phyloP scores from a whole-genome alignment of 2,113 vertebrate species.

The Dipodomys ordii region DNA sequence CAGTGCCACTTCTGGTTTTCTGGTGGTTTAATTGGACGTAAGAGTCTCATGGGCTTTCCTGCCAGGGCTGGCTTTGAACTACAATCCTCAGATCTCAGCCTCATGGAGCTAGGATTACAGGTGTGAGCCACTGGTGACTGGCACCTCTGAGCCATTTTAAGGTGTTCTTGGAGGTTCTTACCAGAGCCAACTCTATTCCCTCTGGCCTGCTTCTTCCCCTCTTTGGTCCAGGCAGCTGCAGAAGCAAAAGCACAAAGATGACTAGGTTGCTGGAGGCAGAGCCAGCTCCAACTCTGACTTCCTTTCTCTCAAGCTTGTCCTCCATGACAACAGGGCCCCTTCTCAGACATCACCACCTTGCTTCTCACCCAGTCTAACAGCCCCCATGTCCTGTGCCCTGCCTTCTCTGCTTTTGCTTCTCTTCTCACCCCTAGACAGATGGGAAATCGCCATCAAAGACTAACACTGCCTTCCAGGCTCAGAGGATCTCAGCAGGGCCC shows the following conservation, averaged over 20 bases:
- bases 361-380: neutral
- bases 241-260: neutral
- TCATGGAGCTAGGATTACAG: too few species aligned
- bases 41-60: too few species aligned
- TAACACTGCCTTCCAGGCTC: constrained; percentile 69
- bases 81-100: too few species aligned
- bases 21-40: too few species aligned
- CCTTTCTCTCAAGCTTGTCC: neutral
- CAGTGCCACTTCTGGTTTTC: too few species aligned
- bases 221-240: constrained; percentile 9
- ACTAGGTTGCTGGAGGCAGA: neutral
- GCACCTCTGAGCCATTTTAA: neutral
- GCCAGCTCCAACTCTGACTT: constrained; percentile 12
- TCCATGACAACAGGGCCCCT: neutral
- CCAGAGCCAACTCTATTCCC: neutral
- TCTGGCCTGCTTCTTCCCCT: neutral
- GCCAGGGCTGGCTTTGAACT: too few species aligned
- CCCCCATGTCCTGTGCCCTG: constrained; percentile 32
- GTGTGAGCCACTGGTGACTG: too few species aligned
- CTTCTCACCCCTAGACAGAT: constrained; percentile 66
- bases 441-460: constrained; percentile 72
- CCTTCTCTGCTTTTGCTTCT: constrained; percentile 5
- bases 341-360: neutral
- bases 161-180: neutral
- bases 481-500: constrained; percentile 71